phyloP scores from a whole-genome alignment of 2,113 vertebrate genomes.

The Thryonomys swinderianus region DNA sequence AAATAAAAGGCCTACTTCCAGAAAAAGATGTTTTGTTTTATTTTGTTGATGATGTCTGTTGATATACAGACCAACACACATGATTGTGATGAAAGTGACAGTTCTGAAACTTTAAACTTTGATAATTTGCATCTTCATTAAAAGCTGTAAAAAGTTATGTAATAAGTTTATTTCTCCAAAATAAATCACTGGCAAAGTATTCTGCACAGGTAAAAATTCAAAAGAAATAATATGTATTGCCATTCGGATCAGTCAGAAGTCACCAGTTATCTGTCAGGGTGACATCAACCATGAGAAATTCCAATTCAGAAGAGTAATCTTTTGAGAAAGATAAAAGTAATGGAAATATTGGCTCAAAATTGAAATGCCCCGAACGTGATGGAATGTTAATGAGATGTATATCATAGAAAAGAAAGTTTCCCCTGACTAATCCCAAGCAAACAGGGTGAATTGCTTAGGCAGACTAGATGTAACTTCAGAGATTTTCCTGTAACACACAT shows the following conservation, averaged over 20 bases:
- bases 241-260: slow-evolving; percentile 39
- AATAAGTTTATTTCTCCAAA: not conserved
- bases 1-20: not conserved
- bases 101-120: not conserved
- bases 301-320: slow-evolving; percentile 62
- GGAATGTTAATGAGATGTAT: slow-evolving; percentile 65
- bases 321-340: slow-evolving; percentile 76
- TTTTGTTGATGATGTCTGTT: not conserved
- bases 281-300: slow-evolving; percentile 67
- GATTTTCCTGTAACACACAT: slow-evolving; percentile 20
- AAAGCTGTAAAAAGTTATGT: not conserved
- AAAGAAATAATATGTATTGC: not conserved
- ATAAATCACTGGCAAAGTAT: not conserved
- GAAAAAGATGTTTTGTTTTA: not conserved
- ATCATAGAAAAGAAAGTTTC: slow-evolving; percentile 53
- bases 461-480: slow-evolving; percentile 16
- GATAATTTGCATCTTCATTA: not conserved
- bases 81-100: not conserved
- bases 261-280: slow-evolving; percentile 8
- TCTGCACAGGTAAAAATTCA: not conserved
- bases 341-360: slow-evolving; percentile 73
- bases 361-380: slow-evolving; percentile 63
- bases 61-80: not conserved
- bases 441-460: slow-evolving; percentile 5
- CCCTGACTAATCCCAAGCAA: slow-evolving; percentile 50